A percentile compares a stretch with the other conserved stretches of the same genome.
Evolutionary conservation across 2,797 vertebrate genomes (phyloP).

Genomic region (Echiichthys vipera): DNA sequence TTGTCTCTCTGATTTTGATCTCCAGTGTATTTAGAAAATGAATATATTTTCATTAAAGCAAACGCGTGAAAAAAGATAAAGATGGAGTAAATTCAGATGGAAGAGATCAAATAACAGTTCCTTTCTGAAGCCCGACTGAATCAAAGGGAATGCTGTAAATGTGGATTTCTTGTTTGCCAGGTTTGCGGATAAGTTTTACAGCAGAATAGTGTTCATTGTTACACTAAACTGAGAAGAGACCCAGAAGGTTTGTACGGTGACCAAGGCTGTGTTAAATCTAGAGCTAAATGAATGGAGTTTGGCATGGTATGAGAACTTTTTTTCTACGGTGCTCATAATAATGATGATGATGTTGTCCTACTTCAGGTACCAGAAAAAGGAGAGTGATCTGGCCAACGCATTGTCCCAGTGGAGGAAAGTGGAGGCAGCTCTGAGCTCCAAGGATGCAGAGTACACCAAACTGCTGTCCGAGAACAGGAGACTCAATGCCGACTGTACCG

Average conservation of each 20-base stretch:
- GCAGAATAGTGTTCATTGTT: neutral
- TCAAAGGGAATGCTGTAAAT: neutral
- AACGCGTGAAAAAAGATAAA: too few relatives aligned
- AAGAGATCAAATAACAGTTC: too few relatives aligned
- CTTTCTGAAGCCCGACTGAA: neutral
- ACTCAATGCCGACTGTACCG: slow-evolving; percentile 70
- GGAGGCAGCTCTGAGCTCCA: slow-evolving; percentile 79
- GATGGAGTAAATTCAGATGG: too few relatives aligned
- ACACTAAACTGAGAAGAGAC: neutral
- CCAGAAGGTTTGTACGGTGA: neutral
- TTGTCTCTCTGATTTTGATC: too few relatives aligned
- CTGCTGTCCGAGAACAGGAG: slow-evolving; percentile 75
- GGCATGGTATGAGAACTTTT: neutral
- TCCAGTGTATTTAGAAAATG: too few relatives aligned
- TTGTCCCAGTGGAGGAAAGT: slow-evolving; percentile 79
- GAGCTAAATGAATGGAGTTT: too few relatives aligned
- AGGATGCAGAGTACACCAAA: slow-evolving; percentile 82
- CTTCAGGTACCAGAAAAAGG: slow-evolving; percentile 86
- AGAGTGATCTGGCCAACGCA: slow-evolving; percentile 78
- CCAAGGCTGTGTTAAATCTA: neutral
- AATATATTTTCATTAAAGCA: too few relatives aligned
- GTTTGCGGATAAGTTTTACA: too few relatives aligned
- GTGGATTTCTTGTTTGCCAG: neutral
- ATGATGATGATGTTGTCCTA: neutral
- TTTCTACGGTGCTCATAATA: neutral